Conservation (phyloP, 2,113 vertebrate genomes). For the Oxyruncus cristatus region DNA sequence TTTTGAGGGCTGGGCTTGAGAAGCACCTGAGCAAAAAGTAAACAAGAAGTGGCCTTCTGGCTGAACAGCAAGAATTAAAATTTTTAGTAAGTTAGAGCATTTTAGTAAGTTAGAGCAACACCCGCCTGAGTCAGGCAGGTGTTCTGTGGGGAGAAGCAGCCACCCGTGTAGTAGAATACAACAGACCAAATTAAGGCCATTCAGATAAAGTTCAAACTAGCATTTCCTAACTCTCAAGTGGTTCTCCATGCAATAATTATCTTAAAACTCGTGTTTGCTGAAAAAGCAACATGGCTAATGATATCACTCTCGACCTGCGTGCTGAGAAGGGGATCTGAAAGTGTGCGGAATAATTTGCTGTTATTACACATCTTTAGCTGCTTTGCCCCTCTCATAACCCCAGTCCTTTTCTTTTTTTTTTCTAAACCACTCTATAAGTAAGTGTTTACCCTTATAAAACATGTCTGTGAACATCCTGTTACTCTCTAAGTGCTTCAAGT, state of each 20-base stretch:
- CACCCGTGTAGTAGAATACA: neutral
- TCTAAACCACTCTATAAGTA: neutral
- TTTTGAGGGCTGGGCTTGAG: neutral
- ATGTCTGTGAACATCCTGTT: neutral
- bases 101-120: neutral
- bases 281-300: neutral
- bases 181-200: neutral
- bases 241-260: neutral
- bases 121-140: neutral
- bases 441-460: neutral
- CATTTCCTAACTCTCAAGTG: neutral
- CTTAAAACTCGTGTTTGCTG: neutral
- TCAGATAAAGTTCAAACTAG: neutral
- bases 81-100: neutral
- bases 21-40: neutral
- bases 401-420: neutral
- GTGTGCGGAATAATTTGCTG: neutral
- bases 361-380: neutral
- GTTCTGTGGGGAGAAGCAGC: neutral
- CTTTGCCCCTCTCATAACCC: neutral
- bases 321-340: neutral
- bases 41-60: neutral
- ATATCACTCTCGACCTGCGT: neutral
- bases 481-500: neutral
- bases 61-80: neutral